Percentiles rank a stretch among this genome's conserved stretches.
These are phyloP conservation scores for Cacoxenus indagator DNA, from an alignment of 2,888 invertebrate species.

Conservation along the genomic window DNA sequence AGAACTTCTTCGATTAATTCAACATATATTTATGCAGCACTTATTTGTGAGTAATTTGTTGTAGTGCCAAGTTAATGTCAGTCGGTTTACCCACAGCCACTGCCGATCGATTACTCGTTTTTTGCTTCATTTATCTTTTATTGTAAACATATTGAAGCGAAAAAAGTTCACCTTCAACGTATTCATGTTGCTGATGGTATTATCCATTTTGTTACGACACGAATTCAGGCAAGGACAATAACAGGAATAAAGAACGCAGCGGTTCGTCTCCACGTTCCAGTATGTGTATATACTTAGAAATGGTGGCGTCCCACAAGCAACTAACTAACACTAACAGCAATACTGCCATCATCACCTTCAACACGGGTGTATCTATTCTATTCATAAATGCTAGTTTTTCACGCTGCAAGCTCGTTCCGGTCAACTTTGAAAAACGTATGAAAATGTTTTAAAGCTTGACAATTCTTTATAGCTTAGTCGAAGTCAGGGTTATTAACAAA, in stretches of 20 bases:
- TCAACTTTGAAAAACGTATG: too few species aligned
- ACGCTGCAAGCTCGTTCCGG: too few species aligned
- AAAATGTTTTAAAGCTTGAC: too few species aligned
- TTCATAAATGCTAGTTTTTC: too few species aligned
- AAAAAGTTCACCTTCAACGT: constrained; percentile 22
- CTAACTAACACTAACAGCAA: neutral
- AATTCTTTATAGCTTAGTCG: too few species aligned
- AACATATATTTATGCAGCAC: constrained; percentile 25
- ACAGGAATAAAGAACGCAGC: neutral
- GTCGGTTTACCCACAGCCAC: neutral
- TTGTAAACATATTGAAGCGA: neutral
- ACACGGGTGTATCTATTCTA: too few species aligned
- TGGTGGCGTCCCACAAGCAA: neutral
- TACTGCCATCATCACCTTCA: neutral
- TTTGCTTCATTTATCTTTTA: neutral
- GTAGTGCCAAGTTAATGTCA: neutral
- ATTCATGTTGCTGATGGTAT: neutral
- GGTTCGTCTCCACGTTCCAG: constrained; percentile 4
- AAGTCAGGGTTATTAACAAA: too few species aligned
- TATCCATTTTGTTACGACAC: too few species aligned
- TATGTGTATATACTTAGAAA: neutral
- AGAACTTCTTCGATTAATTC: constrained; percentile 24
- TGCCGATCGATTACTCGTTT: neutral
- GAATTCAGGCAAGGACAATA: too few species aligned
- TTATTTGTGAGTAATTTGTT: constrained; percentile 13